These are phyloP conservation scores for Netelia melanura DNA, from an alignment of 2,888 invertebrate species.

Conservation along the genomic window DNA sequence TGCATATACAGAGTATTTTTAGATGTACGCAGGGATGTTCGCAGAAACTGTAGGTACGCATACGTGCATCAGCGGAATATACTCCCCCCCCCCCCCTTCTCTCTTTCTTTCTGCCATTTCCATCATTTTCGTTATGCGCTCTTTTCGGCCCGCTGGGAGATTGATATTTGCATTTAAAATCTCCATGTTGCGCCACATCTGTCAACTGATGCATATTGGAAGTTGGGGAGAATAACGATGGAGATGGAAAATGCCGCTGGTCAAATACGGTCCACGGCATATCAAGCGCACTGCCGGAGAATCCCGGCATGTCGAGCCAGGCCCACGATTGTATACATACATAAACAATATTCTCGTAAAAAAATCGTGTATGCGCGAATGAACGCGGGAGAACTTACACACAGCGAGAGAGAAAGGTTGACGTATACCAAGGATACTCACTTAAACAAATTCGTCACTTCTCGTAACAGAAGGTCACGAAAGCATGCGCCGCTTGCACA, in stretches of 20 bases:
- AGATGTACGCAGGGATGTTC: not conserved
- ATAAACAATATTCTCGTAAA: not conserved
- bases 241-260: slow-evolving; percentile 12
- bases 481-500: slow-evolving; percentile 68
- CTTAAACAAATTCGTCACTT: slow-evolving; percentile 30
- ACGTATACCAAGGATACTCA: not conserved
- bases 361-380: slow-evolving; percentile 27
- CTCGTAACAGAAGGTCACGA: slow-evolving; percentile 47
- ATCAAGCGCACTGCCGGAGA: not conserved
- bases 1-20: not conserved
- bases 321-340: not conserved
- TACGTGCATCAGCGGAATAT: not conserved
- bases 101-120: slow-evolving; percentile 23
- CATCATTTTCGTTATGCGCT: slow-evolving; percentile 41
- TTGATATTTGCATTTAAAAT: slow-evolving; percentile 79
- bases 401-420: not conserved
- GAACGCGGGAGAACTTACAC: slow-evolving; percentile 4
- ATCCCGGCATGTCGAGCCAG: not conserved
- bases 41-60: not conserved
- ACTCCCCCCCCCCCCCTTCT: not conserved
- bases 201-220: slow-evolving; percentile 78
- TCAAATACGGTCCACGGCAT: not conserved
- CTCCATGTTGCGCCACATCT: slow-evolving; percentile 72
- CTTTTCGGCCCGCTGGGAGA: slow-evolving; percentile 60
- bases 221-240: slow-evolving; percentile 48